Evolutionary conservation across 2,113 vertebrate species (phyloP).

Genomic region (Tupaia tana): DNA sequence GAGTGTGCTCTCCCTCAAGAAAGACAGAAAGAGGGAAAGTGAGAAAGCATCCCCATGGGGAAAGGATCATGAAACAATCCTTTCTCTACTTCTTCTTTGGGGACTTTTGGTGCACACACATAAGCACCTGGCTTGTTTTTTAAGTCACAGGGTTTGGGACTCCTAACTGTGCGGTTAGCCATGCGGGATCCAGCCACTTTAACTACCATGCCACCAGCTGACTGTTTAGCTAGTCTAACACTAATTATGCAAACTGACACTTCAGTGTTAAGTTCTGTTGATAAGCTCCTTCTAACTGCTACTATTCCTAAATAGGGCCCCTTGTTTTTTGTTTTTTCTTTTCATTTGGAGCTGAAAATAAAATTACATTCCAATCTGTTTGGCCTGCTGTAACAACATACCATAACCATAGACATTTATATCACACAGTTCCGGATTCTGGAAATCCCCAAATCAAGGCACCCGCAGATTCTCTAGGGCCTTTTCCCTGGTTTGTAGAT

Average conservation of each 20-base stretch:
- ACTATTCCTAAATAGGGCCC: fast-evolving
- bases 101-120: too few relatives aligned
- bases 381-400: background rate
- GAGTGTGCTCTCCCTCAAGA: too few relatives aligned
- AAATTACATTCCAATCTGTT: background rate
- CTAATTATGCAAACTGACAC: background rate
- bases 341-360: background rate
- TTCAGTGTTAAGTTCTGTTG: background rate
- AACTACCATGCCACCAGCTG: too few relatives aligned
- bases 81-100: too few relatives aligned
- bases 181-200: too few relatives aligned
- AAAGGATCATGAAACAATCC: too few relatives aligned
- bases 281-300: background rate
- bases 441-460: background rate
- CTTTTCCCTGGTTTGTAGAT: fast-evolving
- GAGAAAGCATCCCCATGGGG: too few relatives aligned
- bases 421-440: background rate
- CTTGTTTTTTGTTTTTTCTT: background rate
- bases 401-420: background rate
- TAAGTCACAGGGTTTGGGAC: too few relatives aligned
- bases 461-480: background rate
- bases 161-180: too few relatives aligned
- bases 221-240: background rate
- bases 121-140: too few relatives aligned
- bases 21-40: too few relatives aligned